Evolutionary conservation across 2,797 vertebrate species (phyloP), one percentile per base, ranked within the genome.

Genomic region (Botia kubotai): DNA sequence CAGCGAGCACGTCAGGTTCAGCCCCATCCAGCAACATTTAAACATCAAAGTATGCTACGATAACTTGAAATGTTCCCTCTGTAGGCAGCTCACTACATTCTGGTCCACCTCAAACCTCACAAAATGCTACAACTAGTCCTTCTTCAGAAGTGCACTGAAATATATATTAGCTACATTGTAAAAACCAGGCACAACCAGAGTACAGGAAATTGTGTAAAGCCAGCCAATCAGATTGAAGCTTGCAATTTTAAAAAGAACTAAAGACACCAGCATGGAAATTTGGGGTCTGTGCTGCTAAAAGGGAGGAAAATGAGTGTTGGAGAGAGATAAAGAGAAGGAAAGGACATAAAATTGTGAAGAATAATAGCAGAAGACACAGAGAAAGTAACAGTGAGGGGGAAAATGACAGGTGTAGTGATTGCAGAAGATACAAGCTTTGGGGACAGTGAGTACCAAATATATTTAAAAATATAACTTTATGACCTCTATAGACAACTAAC

Each of bases 401-500:
- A 65, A 70, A 65, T 53, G 71, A 70, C 36, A 67, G 67, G 55
- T 26, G 58, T 26, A 69, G 55, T 36, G 70, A 52, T 43, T 55
- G 55, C 48, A 71, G 21, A 63, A 77, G 48, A 39, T 62, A 36
- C 6, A 4, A 70, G 66, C 29, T 78, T 62, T 23, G 26, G 12
- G 67, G 43, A 70, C 76, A 70, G 76, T 62, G 17, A 8, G 66
- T 70, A 72, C 23, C 23, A 16, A 21, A 55, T 23, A 46, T 62
- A 36, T 77, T 77, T 70, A 50, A 57, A 36, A 55, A 52, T 55
- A 72, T 16, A 74, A 58, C 29, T 57, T 50, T 39, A 75, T 8
- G 33, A 69, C 76, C 76, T 62, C 39, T 62, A 52, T 16, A 71
- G 70, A 39, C 72, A 71, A 53, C 81, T 26, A 17, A 65, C 70